A percentile compares a stretch with the other conserved stretches of the same genome.
Conservation (phyloP, 2,113 vertebrate species). For the Numenius arquata region DNA sequence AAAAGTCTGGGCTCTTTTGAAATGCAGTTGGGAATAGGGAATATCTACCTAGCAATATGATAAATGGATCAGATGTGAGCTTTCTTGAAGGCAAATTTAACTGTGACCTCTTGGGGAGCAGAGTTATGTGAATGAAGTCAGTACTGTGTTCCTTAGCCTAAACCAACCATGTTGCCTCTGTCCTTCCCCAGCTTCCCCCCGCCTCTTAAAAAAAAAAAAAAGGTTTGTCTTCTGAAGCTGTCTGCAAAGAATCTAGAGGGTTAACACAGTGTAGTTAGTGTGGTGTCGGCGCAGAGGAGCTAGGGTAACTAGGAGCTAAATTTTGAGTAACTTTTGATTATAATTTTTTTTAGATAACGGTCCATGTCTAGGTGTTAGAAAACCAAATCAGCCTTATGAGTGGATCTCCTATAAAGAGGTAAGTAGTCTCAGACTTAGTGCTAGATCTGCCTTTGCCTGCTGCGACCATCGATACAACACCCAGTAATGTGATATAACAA, state of each 20-base stretch:
- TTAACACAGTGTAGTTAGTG: not conserved
- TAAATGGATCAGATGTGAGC: not conserved
- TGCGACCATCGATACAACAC: not conserved
- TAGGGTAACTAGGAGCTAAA: fast-evolving
- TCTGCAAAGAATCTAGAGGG: not conserved
- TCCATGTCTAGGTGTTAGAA: slow-evolving; percentile 90
- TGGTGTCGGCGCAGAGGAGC: not conserved
- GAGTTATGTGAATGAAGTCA: not conserved
- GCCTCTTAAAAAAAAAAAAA: not conserved
- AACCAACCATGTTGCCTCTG: not conserved
- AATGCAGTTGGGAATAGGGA: not conserved
- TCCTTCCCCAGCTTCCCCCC: not conserved
- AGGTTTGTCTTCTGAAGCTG: not conserved
- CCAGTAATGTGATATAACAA: not conserved
- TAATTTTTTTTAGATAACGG: slow-evolving; percentile 81
- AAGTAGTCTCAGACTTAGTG: slow-evolving; percentile 8
- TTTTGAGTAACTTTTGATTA: not conserved
- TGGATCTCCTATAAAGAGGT: slow-evolving; percentile 94
- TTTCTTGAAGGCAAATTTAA: not conserved
- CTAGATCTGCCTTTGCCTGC: not conserved
- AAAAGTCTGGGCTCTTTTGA: not conserved
- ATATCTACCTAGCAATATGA: not conserved
- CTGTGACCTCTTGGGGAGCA: not conserved
- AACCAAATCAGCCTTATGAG: slow-evolving; percentile 91
- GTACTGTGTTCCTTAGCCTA: not conserved